These are phyloP conservation scores for Epinephelus malabaricus DNA, from an alignment of 2,797 vertebrate genomes.

Conservation along the genomic window DNA sequence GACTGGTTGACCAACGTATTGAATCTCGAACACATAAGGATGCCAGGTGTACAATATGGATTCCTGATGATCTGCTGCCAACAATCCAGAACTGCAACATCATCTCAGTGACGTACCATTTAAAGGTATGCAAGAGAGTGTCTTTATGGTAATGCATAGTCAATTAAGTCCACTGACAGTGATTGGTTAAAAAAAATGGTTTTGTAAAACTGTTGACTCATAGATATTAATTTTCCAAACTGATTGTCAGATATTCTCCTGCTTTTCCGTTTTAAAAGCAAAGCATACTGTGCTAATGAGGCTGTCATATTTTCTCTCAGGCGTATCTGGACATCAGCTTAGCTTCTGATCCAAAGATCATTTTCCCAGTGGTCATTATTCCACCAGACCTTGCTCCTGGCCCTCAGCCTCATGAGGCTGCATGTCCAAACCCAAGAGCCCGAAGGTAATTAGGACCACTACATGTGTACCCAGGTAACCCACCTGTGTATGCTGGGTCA, in stretches of 20 bases:
- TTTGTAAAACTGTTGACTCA: not conserved
- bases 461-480: slow-evolving; percentile 31
- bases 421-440: slow-evolving; percentile 36
- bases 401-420: not conserved
- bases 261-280: not conserved
- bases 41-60: slow-evolving; percentile 85
- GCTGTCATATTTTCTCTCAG: slow-evolving; percentile 45
- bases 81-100: slow-evolving; percentile 92
- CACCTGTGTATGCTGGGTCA: not conserved
- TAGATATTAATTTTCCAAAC: not conserved
- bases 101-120: slow-evolving; percentile 89
- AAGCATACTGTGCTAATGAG: slow-evolving; percentile 4
- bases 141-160: not conserved
- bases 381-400: slow-evolving; percentile 15
- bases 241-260: not conserved
- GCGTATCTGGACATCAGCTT: slow-evolving; percentile 81
- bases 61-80: slow-evolving; percentile 83
- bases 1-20: slow-evolving; percentile 83
- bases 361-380: slow-evolving; percentile 67
- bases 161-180: not conserved
- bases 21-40: slow-evolving; percentile 86
- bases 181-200: not conserved
- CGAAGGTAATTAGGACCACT: slow-evolving; percentile 47
- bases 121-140: slow-evolving; percentile 84
- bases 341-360: slow-evolving; percentile 71